These are phyloP conservation scores for Argyrosomus regius DNA, from an alignment of 2,797 vertebrate species.

Conservation along the genomic window DNA sequence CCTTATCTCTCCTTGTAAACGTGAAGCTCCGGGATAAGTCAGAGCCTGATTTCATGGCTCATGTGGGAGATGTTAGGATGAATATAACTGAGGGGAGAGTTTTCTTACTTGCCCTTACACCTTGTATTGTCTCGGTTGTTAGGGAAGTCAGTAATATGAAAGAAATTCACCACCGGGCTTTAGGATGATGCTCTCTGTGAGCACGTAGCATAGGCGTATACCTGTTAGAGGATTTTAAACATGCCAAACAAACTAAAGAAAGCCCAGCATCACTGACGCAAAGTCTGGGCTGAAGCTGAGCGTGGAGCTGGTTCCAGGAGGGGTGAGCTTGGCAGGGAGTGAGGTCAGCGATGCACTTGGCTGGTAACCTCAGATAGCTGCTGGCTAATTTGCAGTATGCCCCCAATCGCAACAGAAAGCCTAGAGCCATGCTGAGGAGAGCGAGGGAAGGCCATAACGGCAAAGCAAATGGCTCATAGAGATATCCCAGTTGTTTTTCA, in stretches of 20 bases:
- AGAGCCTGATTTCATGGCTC: slow-evolving; percentile 70
- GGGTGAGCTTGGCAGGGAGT: slow-evolving; percentile 62
- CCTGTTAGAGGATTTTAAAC: slow-evolving; percentile 49
- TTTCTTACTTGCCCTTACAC: slow-evolving; percentile 56
- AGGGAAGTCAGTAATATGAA: slow-evolving; percentile 46
- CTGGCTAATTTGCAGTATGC: slow-evolving; percentile 82
- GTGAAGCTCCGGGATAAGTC: slow-evolving; percentile 71
- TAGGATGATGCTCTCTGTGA: slow-evolving; percentile 29
- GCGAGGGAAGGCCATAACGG: slow-evolving; percentile 72
- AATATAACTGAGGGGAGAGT: slow-evolving; percentile 55
- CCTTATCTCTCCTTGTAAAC: slow-evolving; percentile 82
- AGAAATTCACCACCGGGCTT: slow-evolving; percentile 30
- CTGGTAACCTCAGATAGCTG: slow-evolving; percentile 82
- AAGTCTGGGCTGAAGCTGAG: slow-evolving; percentile 49
- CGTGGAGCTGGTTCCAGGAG: slow-evolving; percentile 35
- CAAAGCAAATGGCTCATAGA: slow-evolving; percentile 83
- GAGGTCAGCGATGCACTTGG: slow-evolving; percentile 72
- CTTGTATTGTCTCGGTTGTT: slow-evolving; percentile 55
- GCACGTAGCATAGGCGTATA: slow-evolving; percentile 19
- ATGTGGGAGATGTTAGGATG: slow-evolving; percentile 63
- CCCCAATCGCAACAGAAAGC: slow-evolving; percentile 76
- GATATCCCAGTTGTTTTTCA: slow-evolving; percentile 85
- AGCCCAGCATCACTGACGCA: slow-evolving; percentile 22
- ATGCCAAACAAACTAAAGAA: slow-evolving; percentile 13
- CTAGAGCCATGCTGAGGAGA: slow-evolving; percentile 69